A percentile compares a stretch with the other conserved stretches of the same genome.
phyloP scores from a whole-genome alignment of 2,113 vertebrate genomes.

The Hippocampus abdominalis region DNA sequence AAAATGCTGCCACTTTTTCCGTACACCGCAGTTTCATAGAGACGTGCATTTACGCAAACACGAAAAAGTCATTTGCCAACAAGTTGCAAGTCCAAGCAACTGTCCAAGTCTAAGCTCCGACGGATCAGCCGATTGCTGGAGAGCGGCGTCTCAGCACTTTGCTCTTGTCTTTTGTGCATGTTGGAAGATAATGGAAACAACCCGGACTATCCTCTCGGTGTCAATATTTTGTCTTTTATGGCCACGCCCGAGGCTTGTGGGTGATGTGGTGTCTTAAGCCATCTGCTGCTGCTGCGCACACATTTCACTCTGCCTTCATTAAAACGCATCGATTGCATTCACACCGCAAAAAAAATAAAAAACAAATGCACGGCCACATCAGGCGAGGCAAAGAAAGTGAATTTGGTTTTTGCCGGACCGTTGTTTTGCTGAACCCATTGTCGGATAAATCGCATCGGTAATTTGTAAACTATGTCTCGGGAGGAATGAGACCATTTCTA shows the following conservation, averaged over 20 bases:
- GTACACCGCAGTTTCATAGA: neutral
- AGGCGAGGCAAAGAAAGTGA: neutral
- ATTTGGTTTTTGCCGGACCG: neutral
- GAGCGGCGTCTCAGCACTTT: neutral
- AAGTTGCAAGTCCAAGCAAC: neutral
- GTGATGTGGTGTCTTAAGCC: neutral
- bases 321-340: neutral
- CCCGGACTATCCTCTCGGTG: neutral
- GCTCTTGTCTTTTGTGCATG: neutral
- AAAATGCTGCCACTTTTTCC: neutral
- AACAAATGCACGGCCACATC: neutral
- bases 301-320: neutral
- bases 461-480: neutral
- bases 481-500: neutral
- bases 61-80: too few species aligned
- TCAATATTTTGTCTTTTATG: neutral
- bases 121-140: neutral
- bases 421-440: neutral
- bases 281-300: neutral
- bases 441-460: neutral
- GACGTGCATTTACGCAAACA: neutral
- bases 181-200: neutral
- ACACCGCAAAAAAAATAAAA: neutral
- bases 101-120: neutral
- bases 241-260: neutral